Evolutionary conservation across 2,797 vertebrate genomes (phyloP).

Genomic region (Darevskia nairensis): DNA sequence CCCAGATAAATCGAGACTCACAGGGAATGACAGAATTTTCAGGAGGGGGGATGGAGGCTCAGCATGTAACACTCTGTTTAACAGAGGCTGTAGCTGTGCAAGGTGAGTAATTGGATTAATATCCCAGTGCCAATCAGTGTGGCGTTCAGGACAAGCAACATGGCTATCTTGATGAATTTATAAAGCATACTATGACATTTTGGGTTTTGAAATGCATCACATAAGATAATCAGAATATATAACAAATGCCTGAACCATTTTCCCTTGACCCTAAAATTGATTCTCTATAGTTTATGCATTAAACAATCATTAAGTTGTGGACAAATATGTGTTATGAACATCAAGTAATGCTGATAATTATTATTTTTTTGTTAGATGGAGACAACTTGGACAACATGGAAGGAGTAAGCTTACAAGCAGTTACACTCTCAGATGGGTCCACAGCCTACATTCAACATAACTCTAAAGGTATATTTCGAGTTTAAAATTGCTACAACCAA

Average conservation of each 20-base stretch:
- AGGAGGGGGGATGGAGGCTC: constrained; percentile 91
- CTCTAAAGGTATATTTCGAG: constrained; percentile 84
- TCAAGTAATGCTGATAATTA: constrained; percentile 2
- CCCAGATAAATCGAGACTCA: constrained; percentile 97
- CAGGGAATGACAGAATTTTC: constrained; percentile 98
- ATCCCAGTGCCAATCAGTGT: constrained; percentile 3
- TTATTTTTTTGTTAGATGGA: constrained; percentile 81
- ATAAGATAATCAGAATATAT: neutral
- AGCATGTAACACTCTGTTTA: constrained; percentile 96
- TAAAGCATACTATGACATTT: neutral
- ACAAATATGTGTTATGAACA: neutral
- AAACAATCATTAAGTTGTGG: neutral
- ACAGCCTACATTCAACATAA: constrained; percentile 98
- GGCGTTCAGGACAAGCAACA: constrained; percentile 23
- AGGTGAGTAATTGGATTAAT: constrained; percentile 81
- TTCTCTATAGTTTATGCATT: neutral
- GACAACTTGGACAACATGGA: constrained; percentile 97
- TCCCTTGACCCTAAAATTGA: neutral
- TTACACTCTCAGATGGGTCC: constrained; percentile 96
- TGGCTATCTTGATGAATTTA: neutral
- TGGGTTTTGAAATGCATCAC: neutral
- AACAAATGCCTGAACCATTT: neutral
- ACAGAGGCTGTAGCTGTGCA: constrained; percentile 94
- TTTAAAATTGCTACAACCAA: neutral
- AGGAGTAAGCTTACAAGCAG: constrained; percentile 96